Evolutionary conservation across 2,888 invertebrate genomes (phyloP).

Genomic region (Platerodrilus igneus): DNA sequence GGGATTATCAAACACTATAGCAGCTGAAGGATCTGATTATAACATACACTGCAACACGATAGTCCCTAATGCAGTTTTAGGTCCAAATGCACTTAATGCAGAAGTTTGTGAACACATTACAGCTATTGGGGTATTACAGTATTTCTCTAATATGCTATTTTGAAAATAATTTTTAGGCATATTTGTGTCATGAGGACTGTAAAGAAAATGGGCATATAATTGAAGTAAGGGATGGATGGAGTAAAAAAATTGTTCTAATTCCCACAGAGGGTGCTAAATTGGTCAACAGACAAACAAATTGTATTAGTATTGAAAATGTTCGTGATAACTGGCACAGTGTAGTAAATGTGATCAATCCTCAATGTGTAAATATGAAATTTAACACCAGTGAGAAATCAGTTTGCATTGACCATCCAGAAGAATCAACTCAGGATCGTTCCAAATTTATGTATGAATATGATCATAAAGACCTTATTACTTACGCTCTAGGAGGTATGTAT

Average conservation of each 20-base stretch:
- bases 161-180: slow-evolving; percentile 49
- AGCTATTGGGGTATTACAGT: slow-evolving; percentile 73
- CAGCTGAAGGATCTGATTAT: slow-evolving; percentile 86
- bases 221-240: slow-evolving; percentile 83
- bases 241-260: slow-evolving; percentile 63
- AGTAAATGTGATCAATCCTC: slow-evolving; percentile 69
- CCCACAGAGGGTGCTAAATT: slow-evolving; percentile 58
- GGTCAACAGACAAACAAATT: slow-evolving; percentile 55
- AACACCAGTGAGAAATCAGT: slow-evolving; percentile 49
- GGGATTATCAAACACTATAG: slow-evolving; percentile 87
- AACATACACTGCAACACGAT: slow-evolving; percentile 91
- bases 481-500: slow-evolving; percentile 83
- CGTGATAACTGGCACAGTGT: slow-evolving; percentile 77
- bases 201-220: slow-evolving; percentile 74
- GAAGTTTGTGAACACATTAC: slow-evolving; percentile 83
- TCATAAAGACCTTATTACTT: slow-evolving; percentile 73
- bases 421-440: too few relatives aligned
- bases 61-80: slow-evolving; percentile 87
- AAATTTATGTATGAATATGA: slow-evolving; percentile 46
- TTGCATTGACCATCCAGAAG: slow-evolving; percentile 23
- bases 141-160: too few relatives aligned
- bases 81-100: slow-evolving; percentile 86
- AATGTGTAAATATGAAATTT: too few relatives aligned
- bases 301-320: slow-evolving; percentile 75
- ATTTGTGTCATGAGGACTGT: slow-evolving; percentile 88